Conservation (phyloP, 2,888 invertebrate genomes). For the Pyrgus malvae region DNA sequence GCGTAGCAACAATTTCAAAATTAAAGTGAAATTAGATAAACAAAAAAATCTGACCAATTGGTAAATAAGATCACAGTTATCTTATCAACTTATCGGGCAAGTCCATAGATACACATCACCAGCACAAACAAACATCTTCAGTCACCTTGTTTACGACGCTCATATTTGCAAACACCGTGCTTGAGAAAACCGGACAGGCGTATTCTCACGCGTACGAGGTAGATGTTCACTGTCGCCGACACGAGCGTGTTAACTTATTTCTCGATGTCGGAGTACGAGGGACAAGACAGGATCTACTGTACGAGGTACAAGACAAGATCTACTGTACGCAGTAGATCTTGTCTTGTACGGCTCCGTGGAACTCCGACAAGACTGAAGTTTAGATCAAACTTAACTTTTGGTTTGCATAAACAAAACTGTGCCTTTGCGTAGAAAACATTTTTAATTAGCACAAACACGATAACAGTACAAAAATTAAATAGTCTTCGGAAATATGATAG, state of each 20-base stretch:
- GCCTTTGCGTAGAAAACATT: no score
- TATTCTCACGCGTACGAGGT: constrained; percentile 57
- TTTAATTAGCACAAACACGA: no score
- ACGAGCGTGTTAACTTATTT: constrained; percentile 26
- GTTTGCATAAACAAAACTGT: no score
- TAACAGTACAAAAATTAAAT: no score
- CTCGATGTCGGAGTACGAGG: constrained; percentile 2
- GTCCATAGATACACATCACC: background rate
- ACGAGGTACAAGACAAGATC: constrained; percentile 3
- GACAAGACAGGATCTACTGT: background rate
- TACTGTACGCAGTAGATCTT: constrained; percentile 11
- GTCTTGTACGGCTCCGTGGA: background rate
- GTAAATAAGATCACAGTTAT: background rate
- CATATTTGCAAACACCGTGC: constrained; percentile 67
- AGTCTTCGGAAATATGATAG: no score
- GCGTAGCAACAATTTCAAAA: no score
- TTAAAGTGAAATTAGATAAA: no score
- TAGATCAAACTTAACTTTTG: no score
- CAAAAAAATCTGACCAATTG: no score
- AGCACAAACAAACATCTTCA: constrained; percentile 27
- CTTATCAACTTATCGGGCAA: constrained; percentile 11
- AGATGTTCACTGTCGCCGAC: constrained; percentile 50
- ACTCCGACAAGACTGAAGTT: background rate
- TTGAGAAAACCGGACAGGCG: constrained; percentile 59
- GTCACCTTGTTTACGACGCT: constrained; percentile 47